A percentile compares a stretch with the other conserved stretches of the same genome.
Conservation (phyloP, 1,140 invertebrate species). For the fruit fly (Drosophila melanogaster) region DNA sequence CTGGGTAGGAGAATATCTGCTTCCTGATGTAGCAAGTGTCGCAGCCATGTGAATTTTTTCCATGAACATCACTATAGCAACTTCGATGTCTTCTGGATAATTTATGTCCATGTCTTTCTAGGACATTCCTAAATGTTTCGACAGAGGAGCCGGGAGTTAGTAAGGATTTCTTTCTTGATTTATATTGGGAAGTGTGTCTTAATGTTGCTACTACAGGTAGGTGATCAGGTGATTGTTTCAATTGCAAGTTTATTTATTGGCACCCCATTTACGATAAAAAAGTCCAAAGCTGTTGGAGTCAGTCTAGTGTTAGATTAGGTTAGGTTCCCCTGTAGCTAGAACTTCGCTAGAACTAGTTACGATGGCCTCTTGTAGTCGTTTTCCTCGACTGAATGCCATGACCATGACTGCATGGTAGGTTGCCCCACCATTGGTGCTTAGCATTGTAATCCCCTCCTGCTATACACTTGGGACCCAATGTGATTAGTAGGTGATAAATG, state of each 20-base stretch:
- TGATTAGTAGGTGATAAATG: too few species aligned
- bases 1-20: too few species aligned
- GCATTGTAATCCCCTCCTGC: slow-evolving; percentile 24
- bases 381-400: slow-evolving; percentile 8
- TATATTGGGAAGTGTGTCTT: slow-evolving; percentile 4
- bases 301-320: background rate
- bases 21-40: too few species aligned
- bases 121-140: slow-evolving; percentile 1
- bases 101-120: background rate
- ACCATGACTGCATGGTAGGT: too few species aligned
- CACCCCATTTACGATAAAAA: slow-evolving; percentile 11
- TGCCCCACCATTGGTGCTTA: slow-evolving; percentile 21
- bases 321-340: slow-evolving; percentile 16
- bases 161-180: slow-evolving; percentile 10
- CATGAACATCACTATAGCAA: too few species aligned
- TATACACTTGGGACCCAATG: background rate
- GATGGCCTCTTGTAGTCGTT: slow-evolving; percentile 21
- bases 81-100: background rate
- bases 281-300: background rate
- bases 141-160: slow-evolving; percentile 6
- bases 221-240: slow-evolving; percentile 12
- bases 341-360: slow-evolving; percentile 7
- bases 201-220: slow-evolving; percentile 84
- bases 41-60: too few species aligned
- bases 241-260: slow-evolving; percentile 2